A percentile compares a stretch with the other conserved stretches of the same genome.
These are phyloP conservation scores for Callaeas wilsoni DNA, from an alignment of 2,113 vertebrate species.

Conservation along the genomic window DNA sequence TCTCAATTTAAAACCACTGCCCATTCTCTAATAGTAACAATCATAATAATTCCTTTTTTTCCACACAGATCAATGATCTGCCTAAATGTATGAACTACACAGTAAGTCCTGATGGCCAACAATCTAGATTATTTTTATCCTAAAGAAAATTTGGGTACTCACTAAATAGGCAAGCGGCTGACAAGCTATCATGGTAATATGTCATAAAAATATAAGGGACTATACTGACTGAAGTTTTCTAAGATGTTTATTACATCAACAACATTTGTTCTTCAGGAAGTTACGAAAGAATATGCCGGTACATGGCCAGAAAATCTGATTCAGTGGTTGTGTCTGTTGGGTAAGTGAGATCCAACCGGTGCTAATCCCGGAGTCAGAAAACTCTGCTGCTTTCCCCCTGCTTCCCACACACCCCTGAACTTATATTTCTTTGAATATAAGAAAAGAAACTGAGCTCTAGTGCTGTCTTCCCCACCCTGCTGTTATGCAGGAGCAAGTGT, in stretches of 20 bases:
- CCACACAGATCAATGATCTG: neutral
- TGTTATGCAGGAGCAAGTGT: neutral
- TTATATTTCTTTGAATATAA: neutral
- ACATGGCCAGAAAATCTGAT: neutral
- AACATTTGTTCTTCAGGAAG: neutral
- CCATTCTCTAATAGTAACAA: neutral
- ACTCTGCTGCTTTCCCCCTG: neutral
- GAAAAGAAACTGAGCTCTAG: neutral
- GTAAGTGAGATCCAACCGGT: neutral
- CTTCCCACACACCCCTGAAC: neutral
- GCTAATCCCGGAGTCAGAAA: neutral
- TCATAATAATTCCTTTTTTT: neutral
- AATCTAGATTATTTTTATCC: neutral
- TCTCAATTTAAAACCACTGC: neutral
- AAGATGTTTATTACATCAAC: neutral
- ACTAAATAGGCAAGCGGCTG: neutral
- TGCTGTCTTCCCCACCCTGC: neutral
- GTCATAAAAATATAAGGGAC: neutral
- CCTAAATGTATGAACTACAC: neutral
- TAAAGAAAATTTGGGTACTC: neutral
- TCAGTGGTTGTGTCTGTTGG: constrained; percentile 29
- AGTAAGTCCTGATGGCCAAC: neutral
- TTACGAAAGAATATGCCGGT: neutral
- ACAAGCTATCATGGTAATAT: neutral
- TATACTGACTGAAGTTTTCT: neutral